Base-by-base conservation (phyloP, 2,797 vertebrate genomes). In the Enteromius unitaeniatus region DNA sequence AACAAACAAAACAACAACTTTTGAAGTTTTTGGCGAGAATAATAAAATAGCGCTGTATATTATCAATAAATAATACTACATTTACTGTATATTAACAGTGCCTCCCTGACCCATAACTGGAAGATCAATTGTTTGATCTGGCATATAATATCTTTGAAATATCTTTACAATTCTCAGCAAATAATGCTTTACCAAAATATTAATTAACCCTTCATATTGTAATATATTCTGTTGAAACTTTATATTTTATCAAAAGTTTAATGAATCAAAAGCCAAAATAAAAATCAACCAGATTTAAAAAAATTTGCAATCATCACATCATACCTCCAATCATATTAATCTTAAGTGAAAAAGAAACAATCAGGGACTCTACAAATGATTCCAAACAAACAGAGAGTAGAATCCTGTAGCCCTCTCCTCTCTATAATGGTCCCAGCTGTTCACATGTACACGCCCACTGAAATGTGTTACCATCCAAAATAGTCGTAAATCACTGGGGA, bases 361-460 rank as follows among this genome's bases (percentile, higher is more conserved):
- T 47, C n/a, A 19, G 28, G 51, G 11, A 68, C 14, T 15, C 19
- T 31, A 37, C 34, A 21, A 72, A 60, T 21, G 34, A 11, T 80
- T 19, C 23, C 23, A 5, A 11, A 23, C 31, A 45, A 31, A 60
- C 67, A 60, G 53, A 47, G 2, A 3, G 17, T 60, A 55, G 31
- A 4, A 37, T 9, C 11, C 28, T 69, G 45, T 26, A 45, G 26
- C 13, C 34, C 80, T 82, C 55, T 49, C 26, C 58, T 67, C 76
- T 0, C 69, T 76, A 10, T 77, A 49, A 82, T 78, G 53, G 65
- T 81, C 51, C 53, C 79, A 85, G 84, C 74, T 86, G 82, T 70
- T 78, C 74, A 78, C 65, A 78, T 26, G 37, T n/a, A 47, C 82
- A 78, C 74, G 53, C 82, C 82, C 82, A 83, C 74, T 47, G 23